A percentile compares a stretch with the other conserved stretches of the same genome.
Evolutionary conservation across 2,888 invertebrate genomes (phyloP).

Genomic region (Mimas tiliae): DNA sequence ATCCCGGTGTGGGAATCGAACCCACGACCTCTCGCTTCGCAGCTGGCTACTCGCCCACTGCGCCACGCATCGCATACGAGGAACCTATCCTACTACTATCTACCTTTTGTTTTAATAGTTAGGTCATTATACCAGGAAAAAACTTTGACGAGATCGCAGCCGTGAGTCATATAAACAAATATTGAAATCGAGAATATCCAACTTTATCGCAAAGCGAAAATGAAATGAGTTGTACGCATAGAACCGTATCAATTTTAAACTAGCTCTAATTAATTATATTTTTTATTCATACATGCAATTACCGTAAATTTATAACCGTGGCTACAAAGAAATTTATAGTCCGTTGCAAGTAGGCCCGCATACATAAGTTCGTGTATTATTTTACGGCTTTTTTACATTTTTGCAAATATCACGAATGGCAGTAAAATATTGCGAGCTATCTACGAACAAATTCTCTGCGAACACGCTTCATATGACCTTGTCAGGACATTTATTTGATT

Average conservation of each 20-base stretch:
- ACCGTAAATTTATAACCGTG: slow-evolving; percentile 9
- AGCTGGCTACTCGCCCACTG: too few species aligned
- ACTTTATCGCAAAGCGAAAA: neutral
- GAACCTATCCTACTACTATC: too few species aligned
- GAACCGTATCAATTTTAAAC: slow-evolving; percentile 23
- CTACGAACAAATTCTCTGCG: neutral
- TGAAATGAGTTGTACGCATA: slow-evolving; percentile 7
- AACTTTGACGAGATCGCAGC: too few species aligned
- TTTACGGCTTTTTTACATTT: slow-evolving; percentile 53
- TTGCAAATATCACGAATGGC: slow-evolving; percentile 43
- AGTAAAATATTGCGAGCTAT: slow-evolving; percentile 5
- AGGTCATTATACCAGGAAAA: too few species aligned
- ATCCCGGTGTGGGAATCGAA: too few species aligned
- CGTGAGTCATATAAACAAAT: too few species aligned
- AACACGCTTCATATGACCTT: slow-evolving; percentile 5
- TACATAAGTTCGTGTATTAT: slow-evolving; percentile 43
- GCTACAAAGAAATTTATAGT: slow-evolving; percentile 25
- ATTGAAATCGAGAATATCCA: neutral
- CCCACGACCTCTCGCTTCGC: neutral
- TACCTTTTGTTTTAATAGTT: too few species aligned
- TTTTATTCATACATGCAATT: slow-evolving; percentile 20
- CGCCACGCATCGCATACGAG: too few species aligned
- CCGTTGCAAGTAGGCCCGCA: slow-evolving; percentile 36
- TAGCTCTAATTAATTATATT: slow-evolving; percentile 19
- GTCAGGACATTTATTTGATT: slow-evolving; percentile 20